Evolutionary conservation across 2,797 vertebrate species (phyloP).

Genomic region (Enteromius unitaeniatus): DNA sequence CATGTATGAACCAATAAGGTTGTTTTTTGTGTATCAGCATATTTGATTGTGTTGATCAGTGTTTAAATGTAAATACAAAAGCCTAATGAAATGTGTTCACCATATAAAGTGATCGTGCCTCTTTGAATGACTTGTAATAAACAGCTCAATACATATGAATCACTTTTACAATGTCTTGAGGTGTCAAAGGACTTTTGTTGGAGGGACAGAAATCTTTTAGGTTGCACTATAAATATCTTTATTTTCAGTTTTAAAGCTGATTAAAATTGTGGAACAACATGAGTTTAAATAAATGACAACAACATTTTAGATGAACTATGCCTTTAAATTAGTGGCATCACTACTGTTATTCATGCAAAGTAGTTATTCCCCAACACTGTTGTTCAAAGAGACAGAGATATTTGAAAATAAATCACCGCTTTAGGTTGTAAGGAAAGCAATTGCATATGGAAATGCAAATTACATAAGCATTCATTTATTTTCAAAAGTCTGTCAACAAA

Average conservation of each 20-base stretch:
- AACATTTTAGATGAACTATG: background rate
- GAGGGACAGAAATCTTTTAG: background rate
- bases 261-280: background rate
- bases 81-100: background rate
- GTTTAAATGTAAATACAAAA: background rate
- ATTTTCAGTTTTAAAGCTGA: background rate
- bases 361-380: background rate
- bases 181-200: background rate
- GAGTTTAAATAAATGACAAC: background rate
- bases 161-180: background rate
- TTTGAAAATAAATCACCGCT: conserved; percentile 13
- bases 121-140: background rate
- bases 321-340: background rate
- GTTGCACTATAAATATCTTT: no score
- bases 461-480: conserved; percentile 15
- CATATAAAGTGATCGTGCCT: background rate
- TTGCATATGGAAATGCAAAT: conserved; percentile 6
- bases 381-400: background rate
- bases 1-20: background rate
- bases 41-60: background rate
- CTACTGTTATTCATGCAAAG: background rate
- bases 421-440: conserved; percentile 3
- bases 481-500: conserved; percentile 17
- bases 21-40: background rate
- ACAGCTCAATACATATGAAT: background rate